phyloP scores from a whole-genome alignment of 2,113 vertebrate species.

The Caloenas nicobarica region DNA sequence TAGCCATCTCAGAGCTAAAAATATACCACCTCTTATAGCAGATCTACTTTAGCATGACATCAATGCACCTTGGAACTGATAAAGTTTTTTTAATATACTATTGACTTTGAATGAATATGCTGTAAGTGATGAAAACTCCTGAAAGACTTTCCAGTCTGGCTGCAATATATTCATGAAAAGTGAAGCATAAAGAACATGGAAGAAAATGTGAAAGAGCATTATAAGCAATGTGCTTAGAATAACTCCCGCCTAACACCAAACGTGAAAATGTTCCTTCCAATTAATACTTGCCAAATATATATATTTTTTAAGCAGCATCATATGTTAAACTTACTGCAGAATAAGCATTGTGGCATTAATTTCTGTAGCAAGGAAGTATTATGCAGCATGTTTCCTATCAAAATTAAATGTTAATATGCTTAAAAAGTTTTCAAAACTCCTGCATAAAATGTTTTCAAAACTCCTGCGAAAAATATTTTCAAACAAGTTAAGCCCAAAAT shows the following conservation, averaged over 20 bases:
- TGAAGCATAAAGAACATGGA: background rate
- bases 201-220: background rate
- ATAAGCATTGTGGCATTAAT: background rate
- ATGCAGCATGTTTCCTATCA: background rate
- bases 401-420: background rate
- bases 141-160: background rate
- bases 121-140: background rate
- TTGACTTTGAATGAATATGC: background rate
- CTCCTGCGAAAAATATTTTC: background rate
- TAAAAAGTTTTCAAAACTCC: background rate
- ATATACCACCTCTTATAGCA: background rate
- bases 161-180: background rate
- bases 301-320: background rate
- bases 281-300: background rate
- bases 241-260: background rate
- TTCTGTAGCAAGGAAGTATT: background rate
- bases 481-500: constrained; percentile 15
- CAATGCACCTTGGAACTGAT: background rate
- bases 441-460: background rate
- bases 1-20: background rate
- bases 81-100: background rate
- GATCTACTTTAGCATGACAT: background rate
- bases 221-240: background rate
- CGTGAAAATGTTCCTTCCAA: background rate
- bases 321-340: background rate